These are phyloP conservation scores for Bubo blakistoni DNA, from an alignment of 2,113 vertebrate genomes.

Conservation along the genomic window DNA sequence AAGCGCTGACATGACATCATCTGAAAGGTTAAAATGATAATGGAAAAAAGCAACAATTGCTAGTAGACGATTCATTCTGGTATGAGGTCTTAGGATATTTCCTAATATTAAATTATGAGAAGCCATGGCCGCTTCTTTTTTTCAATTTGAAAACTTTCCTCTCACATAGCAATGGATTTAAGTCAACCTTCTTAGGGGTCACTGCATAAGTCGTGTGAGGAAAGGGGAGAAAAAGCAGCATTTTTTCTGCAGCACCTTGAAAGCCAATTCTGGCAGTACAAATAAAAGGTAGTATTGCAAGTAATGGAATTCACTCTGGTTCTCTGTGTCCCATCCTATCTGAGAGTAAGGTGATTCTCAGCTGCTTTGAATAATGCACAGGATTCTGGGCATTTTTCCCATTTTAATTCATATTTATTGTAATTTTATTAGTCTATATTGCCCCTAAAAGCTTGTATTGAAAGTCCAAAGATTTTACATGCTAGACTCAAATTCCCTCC, in stretches of 20 bases:
- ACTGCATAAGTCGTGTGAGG: background rate
- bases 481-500: background rate
- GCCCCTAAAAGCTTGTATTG: background rate
- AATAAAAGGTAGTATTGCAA: rapidly evolving
- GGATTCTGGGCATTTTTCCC: background rate
- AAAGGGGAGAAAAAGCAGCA: background rate
- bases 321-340: background rate
- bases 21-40: background rate
- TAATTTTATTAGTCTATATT: background rate
- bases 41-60: background rate
- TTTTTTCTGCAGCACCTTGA: background rate
- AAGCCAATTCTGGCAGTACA: background rate
- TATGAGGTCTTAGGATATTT: background rate
- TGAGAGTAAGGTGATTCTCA: background rate
- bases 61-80: background rate
- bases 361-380: background rate
- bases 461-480: background rate
- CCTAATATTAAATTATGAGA: background rate
- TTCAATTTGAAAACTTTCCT: background rate
- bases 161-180: background rate
- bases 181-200: background rate
- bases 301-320: background rate
- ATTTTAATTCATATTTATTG: background rate
- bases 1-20: background rate
- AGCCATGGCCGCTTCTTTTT: background rate